Evolutionary conservation across 2,113 vertebrate species (phyloP).

Genomic region (Falco punctatus): DNA sequence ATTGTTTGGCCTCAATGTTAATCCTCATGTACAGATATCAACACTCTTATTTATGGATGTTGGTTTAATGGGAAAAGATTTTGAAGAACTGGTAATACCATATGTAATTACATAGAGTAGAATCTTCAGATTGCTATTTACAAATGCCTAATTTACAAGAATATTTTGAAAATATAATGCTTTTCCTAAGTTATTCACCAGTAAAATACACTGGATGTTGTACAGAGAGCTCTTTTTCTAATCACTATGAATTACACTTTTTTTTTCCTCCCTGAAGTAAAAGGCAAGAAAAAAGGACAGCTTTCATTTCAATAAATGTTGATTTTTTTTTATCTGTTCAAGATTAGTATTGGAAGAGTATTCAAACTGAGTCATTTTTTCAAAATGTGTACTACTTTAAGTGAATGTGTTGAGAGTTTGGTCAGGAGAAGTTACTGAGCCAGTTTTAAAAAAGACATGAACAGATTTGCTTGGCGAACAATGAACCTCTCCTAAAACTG

Average conservation of each 20-base stretch:
- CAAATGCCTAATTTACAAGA: background rate
- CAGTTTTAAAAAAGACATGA: background rate
- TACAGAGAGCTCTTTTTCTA: background rate
- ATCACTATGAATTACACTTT: background rate
- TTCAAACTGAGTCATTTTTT: background rate
- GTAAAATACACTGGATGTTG: background rate
- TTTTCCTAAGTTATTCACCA: background rate
- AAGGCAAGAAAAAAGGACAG: background rate
- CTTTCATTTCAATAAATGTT: background rate
- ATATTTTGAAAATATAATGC: background rate
- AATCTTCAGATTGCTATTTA: background rate
- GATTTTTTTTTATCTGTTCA: background rate
- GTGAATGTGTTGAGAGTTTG: background rate
- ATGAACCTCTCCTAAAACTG: background rate
- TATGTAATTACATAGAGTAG: background rate
- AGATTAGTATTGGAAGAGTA: background rate
- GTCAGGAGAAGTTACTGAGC: background rate
- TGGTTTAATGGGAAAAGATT: background rate
- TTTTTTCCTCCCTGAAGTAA: background rate
- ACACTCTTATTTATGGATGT: background rate
- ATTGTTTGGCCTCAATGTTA: background rate
- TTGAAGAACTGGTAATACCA: background rate
- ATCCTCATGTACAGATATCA: background rate
- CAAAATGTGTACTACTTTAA: background rate
- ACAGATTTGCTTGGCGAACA: background rate